Conservation (phyloP, 2,797 vertebrate species). For the Amniataba percoides region DNA sequence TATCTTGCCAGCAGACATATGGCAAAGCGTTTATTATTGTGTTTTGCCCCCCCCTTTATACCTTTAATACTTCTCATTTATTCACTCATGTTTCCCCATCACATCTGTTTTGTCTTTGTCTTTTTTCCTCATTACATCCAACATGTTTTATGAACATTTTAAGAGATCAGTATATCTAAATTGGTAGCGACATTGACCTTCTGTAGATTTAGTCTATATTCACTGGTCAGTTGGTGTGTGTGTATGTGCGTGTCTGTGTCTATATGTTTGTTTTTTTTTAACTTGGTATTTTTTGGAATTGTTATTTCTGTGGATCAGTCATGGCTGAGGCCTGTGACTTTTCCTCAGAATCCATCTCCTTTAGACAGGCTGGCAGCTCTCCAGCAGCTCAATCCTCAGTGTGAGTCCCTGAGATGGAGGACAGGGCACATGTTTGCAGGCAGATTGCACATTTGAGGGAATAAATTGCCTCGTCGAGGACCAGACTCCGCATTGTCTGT, state of each 20-base stretch:
- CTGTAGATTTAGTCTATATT: slow-evolving; percentile 8
- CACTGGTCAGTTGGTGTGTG: not conserved
- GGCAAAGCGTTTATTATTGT: slow-evolving; percentile 6
- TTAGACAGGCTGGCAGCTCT: slow-evolving; percentile 75
- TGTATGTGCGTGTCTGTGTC: not conserved
- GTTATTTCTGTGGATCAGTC: slow-evolving; percentile 46
- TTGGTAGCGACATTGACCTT: not conserved
- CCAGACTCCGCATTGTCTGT: slow-evolving; percentile 78
- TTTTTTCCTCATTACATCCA: not conserved
- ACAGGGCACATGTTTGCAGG: slow-evolving; percentile 78
- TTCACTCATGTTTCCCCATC: slow-evolving; percentile 9
- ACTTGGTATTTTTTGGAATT: slow-evolving; percentile 31
- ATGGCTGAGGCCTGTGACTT: slow-evolving; percentile 59
- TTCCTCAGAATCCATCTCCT: slow-evolving; percentile 69
- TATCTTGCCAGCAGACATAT: slow-evolving; percentile 30
- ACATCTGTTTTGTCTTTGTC: slow-evolving; percentile 30
- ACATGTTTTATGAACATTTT: not conserved
- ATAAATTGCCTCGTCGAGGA: slow-evolving; percentile 77
- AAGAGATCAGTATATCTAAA: not conserved
- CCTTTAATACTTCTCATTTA: slow-evolving; percentile 24
- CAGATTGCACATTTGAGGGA: slow-evolving; percentile 82
- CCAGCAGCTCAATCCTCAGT: slow-evolving; percentile 71
- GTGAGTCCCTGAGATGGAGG: slow-evolving; percentile 77
- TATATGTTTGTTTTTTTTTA: slow-evolving; percentile 10
- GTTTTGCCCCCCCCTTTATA: slow-evolving; percentile 1